Conservation (phyloP, 2,888 invertebrate genomes). For the Psylliodes chrysocephalus region DNA sequence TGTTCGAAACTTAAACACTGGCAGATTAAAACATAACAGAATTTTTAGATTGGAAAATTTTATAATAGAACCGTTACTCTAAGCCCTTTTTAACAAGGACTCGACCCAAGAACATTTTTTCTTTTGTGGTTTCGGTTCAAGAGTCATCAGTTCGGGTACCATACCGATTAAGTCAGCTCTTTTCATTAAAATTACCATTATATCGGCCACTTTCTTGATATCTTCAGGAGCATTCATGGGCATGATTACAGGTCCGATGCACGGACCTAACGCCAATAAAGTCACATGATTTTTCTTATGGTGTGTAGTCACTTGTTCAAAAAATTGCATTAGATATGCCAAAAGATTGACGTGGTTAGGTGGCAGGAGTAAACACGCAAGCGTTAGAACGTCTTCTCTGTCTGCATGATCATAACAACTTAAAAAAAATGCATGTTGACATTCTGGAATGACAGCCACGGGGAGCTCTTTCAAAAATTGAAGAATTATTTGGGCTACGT, state of each 20-base stretch:
- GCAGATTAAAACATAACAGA: no score
- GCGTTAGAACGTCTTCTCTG: slow-evolving; percentile 71
- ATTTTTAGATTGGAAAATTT: no score
- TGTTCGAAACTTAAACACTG: no score
- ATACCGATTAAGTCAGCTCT: slow-evolving; percentile 30
- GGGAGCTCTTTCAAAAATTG: slow-evolving; percentile 85
- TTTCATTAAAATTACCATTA: slow-evolving; percentile 28
- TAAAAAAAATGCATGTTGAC: slow-evolving; percentile 79
- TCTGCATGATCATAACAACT: slow-evolving; percentile 71
- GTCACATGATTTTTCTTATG: slow-evolving; percentile 30
- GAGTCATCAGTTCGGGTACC: slow-evolving; percentile 31
- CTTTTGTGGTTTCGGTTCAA: neutral
- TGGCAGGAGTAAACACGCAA: slow-evolving; percentile 77
- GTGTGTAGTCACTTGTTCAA: slow-evolving; percentile 30
- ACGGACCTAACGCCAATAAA: slow-evolving; percentile 21
- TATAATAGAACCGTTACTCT: no score
- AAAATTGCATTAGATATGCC: slow-evolving; percentile 78
- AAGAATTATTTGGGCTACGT: slow-evolving; percentile 86
- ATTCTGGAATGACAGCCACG: slow-evolving; percentile 79
- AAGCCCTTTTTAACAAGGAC: neutral
- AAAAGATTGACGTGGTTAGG: slow-evolving; percentile 79
- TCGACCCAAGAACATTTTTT: neutral
- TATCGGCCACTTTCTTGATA: slow-evolving; percentile 11
- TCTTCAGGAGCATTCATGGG: slow-evolving; percentile 14
- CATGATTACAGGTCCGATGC: slow-evolving; percentile 32